Percentiles rank a stretch among this genome's conserved stretches.
Evolutionary conservation across 2,888 invertebrate species (phyloP).

Genomic region (Leptopilina drosophilae): DNA sequence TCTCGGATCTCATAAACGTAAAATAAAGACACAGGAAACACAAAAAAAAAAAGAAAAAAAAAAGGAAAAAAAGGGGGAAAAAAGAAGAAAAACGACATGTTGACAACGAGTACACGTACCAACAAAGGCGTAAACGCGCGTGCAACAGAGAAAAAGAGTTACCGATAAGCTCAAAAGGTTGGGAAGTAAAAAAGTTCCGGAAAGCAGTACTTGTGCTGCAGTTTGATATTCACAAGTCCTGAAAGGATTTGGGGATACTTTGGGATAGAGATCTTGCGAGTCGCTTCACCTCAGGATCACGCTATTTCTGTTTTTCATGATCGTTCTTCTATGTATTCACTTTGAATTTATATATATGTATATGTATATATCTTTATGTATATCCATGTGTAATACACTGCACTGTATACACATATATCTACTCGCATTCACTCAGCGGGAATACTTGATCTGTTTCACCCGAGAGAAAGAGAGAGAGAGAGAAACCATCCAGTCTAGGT

Average conservation of each 20-base stretch:
- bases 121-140: constrained; percentile 15
- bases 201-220: constrained; percentile 41
- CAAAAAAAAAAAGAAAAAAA: background rate
- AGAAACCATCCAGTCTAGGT: constrained; percentile 36
- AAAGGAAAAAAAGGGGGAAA: too few species aligned
- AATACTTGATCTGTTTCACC: constrained; percentile 41
- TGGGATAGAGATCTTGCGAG: constrained; percentile 51
- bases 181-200: background rate
- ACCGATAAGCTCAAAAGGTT: constrained; percentile 19
- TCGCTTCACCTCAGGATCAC: constrained; percentile 36
- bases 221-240: constrained; percentile 38
- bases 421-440: background rate
- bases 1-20: background rate
- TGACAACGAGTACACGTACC: background rate
- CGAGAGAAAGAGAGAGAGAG: background rate
- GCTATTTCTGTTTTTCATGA: constrained; percentile 37
- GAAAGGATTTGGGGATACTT: constrained; percentile 58
- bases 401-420: too few species aligned
- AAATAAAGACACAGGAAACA: constrained; percentile 13
- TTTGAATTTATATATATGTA: background rate
- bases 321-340: constrained; percentile 9
- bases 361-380: background rate
- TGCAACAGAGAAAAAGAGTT: constrained; percentile 22
- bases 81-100: background rate
- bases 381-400: too few species aligned